Evolutionary conservation across 1,140 invertebrate species (phyloP), one percentile per base, ranked within the genome.

Genomic region (Pogonomyrmex californicus): DNA sequence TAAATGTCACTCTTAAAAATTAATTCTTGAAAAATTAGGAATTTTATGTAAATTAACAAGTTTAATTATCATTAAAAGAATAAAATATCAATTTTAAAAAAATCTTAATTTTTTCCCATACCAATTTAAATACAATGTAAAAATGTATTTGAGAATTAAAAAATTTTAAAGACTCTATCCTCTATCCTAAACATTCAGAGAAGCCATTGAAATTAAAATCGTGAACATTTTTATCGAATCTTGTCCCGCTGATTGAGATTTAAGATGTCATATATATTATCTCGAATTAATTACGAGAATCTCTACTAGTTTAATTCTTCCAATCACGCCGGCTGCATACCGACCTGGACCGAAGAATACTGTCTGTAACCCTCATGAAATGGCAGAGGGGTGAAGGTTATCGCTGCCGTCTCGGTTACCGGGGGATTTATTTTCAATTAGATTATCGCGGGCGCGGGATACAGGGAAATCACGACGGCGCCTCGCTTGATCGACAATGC

Each of bases 361-460:
- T 12, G 3, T 36, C 41, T 49, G 3, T 41, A 65, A 44, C 36
- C 14, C 65, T 23, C 38, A 14, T 14, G 23, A 23, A 17, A 56
- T 30, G 63, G 5, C 9, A 41, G 44, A 44, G 41, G 6, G 36
- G 38, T 7, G 14, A 30, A 30, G 38, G 17, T 83, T 73, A 75
- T 83, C 68, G 41, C 33, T 36, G 41, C 47, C 41, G 63, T 86
- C 51, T 88, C 87, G 85, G 51, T 82, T 83, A 83, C 79, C 41
- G 44, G 66, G 65, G 85, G 86, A 91, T 93, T 93, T 93, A 93
- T 94, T 94, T 94, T 94, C 92, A 93, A 93, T 94, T 93, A 92
- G 92, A 93, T 94, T 92, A 93, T 86, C 83, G 86, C 81, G 86
- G 90, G 87, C 86, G 14, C 88, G 33, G 85, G 88, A 90, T 92